phyloP scores from a whole-genome alignment of 2,797 vertebrate species.

The Tragopan temminckii region DNA sequence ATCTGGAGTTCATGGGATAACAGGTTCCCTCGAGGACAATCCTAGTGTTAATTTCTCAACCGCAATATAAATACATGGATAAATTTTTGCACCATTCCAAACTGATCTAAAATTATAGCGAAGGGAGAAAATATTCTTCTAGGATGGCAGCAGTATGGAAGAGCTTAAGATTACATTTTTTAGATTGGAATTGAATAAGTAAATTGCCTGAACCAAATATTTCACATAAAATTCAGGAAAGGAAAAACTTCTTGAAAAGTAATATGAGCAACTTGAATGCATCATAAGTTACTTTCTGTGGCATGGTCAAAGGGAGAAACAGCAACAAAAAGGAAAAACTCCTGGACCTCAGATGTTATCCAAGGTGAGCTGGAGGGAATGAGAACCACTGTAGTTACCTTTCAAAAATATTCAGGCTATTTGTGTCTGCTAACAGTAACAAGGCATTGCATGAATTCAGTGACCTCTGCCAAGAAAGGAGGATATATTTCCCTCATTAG shows the following conservation, averaged over 20 bases:
- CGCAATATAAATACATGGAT: not conserved
- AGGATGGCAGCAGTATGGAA: not conserved
- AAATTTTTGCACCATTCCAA: not conserved
- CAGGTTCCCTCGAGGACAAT: not conserved
- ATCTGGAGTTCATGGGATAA: not conserved
- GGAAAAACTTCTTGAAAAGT: not conserved
- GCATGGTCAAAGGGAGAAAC: not conserved
- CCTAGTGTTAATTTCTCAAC: accelerated
- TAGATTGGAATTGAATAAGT: not conserved
- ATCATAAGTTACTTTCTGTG: not conserved
- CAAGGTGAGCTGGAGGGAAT: not conserved
- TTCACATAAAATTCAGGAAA: not conserved
- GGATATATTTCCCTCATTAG: not conserved
- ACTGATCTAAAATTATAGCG: not conserved
- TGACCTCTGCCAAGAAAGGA: not conserved
- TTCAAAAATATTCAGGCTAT: not conserved
- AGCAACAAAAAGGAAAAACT: not conserved
- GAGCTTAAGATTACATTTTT: not conserved
- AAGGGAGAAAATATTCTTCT: not conserved
- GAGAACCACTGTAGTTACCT: not conserved
- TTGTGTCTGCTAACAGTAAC: not conserved
- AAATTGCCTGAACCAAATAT: not conserved
- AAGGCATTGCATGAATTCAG: not conserved
- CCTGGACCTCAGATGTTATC: not conserved
- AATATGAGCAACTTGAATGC: not conserved